Percentiles rank a stretch among this genome's conserved stretches.
These are phyloP conservation scores for Lycocorax pyrrhopterus DNA, from an alignment of 2,113 vertebrate genomes.

Conservation along the genomic window DNA sequence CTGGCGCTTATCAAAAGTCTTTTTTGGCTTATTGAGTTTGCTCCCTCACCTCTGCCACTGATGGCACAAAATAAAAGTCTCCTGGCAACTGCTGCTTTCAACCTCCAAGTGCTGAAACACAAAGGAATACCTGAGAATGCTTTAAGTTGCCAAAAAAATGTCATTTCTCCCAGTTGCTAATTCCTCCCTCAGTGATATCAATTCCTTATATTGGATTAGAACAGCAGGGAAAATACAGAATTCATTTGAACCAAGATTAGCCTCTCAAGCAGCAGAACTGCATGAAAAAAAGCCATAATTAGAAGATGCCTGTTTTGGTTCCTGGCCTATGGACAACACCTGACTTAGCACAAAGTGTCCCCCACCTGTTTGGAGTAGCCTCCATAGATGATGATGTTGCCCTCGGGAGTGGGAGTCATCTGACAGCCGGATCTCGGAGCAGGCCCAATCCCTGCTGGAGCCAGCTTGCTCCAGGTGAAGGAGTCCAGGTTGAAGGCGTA, in stretches of 20 bases:
- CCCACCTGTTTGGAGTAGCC: conserved; percentile 93
- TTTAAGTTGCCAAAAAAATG: not conserved
- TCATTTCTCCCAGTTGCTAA: not conserved
- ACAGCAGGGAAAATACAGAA: not conserved
- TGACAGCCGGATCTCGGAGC: conserved; percentile 86
- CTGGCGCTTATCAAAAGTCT: not conserved
- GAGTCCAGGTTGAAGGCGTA: conserved; percentile 89
- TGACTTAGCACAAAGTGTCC: not conserved
- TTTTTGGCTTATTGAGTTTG: not conserved
- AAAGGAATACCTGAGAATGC: not conserved
- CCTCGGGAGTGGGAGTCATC: conserved; percentile 81
- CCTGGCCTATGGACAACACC: not conserved
- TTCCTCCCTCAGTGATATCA: not conserved
- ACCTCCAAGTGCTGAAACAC: not conserved
- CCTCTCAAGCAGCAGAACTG: not conserved
- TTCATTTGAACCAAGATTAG: not conserved
- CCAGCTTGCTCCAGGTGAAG: conserved; percentile 84
- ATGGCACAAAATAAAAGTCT: not conserved
- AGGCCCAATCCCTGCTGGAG: conserved; percentile 78
- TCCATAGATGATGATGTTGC: conserved; percentile 84
- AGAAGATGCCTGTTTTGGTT: not conserved
- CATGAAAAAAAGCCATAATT: not conserved
- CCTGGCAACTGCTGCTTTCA: not conserved
- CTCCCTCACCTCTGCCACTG: not conserved
- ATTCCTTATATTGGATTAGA: not conserved